Evolutionary conservation across 2,113 vertebrate species (phyloP).

Genomic region (Hypomesus transpacificus): DNA sequence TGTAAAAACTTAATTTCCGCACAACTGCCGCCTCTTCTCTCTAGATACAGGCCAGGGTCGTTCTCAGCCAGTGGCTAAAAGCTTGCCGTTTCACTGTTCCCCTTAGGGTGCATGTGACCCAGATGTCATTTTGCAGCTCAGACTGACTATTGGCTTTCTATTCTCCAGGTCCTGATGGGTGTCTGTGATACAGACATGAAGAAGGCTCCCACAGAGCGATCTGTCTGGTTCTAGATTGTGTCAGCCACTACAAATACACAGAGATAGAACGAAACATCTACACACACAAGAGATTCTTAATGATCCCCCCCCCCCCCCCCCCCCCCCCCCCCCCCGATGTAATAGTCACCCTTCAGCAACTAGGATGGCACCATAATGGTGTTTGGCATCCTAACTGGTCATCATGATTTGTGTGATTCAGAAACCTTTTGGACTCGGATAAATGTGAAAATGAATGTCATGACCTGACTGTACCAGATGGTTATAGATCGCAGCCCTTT

Average conservation of each 20-base stretch:
- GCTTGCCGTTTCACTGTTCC: neutral
- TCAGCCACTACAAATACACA: no score
- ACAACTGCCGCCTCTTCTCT: no score
- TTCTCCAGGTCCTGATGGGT: neutral
- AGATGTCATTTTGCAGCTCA: neutral
- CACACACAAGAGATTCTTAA: neutral
- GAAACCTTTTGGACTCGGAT: neutral
- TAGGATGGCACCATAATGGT: no score
- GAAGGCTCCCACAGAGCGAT: neutral
- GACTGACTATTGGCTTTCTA: neutral
- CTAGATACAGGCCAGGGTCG: neutral
- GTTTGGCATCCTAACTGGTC: no score
- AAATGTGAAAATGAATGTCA: neutral
- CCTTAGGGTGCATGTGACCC: neutral
- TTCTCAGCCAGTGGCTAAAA: neutral
- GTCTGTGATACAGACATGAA: neutral
- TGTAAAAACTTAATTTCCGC: no score
- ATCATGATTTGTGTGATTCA: neutral
- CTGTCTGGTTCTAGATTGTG: neutral
- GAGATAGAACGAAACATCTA: neutral
- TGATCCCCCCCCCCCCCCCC: no score
- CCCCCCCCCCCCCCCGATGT: no score
- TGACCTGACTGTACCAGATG: neutral
- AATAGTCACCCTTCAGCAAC: no score
- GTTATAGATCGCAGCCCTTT: neutral